These are phyloP conservation scores for Dyspetes luteomarginatus DNA, from an alignment of 2,888 invertebrate genomes.

Conservation along the genomic window DNA sequence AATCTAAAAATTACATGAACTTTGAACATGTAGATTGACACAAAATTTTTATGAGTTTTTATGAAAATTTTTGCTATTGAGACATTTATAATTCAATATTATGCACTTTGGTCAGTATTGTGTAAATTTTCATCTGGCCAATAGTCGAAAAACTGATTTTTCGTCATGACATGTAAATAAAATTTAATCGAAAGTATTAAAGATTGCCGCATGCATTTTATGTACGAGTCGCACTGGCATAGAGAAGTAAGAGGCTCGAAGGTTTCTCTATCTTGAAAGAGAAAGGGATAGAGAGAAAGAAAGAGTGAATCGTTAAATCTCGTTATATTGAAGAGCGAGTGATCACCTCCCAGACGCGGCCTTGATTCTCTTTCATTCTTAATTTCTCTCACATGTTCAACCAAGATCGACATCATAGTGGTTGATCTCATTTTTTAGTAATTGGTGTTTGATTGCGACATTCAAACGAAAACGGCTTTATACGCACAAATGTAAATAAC, in stretches of 20 bases:
- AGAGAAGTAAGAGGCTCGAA: constrained; percentile 42
- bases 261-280: constrained; percentile 1
- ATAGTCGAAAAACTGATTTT: too few species aligned
- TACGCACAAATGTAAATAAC: constrained; percentile 13
- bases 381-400: constrained; percentile 41
- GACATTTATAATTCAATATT: too few species aligned
- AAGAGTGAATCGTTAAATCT: constrained; percentile 16
- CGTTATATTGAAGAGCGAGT: constrained; percentile 31
- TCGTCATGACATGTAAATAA: neutral
- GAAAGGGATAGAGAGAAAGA: too few species aligned
- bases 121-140: too few species aligned
- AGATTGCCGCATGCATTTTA: neutral
- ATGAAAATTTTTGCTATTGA: too few species aligned
- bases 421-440: constrained; percentile 60
- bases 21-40: too few species aligned
- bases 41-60: too few species aligned
- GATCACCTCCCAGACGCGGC: constrained; percentile 18
- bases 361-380: constrained; percentile 59
- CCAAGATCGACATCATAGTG: constrained; percentile 36
- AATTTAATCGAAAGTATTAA: neutral
- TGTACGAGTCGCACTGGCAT: constrained; percentile 8
- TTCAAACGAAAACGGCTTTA: constrained; percentile 16
- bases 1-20: too few species aligned
- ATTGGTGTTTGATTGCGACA: constrained; percentile 57
- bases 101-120: too few species aligned